A percentile compares a stretch with the other conserved stretches of the same genome.
Evolutionary conservation across 2,113 vertebrate species (phyloP).

Genomic region (Phrynosoma platyrhinos): DNA sequence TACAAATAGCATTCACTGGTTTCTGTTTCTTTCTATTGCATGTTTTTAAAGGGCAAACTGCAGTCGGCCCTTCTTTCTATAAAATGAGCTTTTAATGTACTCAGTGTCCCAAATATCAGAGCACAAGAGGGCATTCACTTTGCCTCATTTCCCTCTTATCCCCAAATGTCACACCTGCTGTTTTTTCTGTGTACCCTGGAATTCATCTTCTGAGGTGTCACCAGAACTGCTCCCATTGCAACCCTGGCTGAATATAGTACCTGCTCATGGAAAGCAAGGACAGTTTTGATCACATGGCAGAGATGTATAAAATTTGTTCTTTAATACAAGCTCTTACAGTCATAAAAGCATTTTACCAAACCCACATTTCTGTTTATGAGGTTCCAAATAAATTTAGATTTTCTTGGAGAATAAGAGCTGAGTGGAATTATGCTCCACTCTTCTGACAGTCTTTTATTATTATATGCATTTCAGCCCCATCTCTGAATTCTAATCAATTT

Average conservation of each 20-base stretch:
- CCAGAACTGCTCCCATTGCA: rapidly evolving
- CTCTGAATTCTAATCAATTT: not conserved
- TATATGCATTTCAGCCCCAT: not conserved
- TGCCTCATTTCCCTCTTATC: conserved; percentile 13
- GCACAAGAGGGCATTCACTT: conserved; percentile 22
- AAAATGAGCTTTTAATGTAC: conserved; percentile 41
- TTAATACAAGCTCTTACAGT: not conserved
- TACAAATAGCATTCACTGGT: not conserved
- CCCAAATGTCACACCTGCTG: rapidly evolving
- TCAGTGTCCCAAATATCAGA: rapidly evolving
- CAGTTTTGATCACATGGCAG: rapidly evolving
- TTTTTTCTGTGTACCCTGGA: not conserved
- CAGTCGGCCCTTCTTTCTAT: not conserved
- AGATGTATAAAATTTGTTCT: not conserved
- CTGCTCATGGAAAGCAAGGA: not conserved
- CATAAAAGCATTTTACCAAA: conserved; percentile 22
- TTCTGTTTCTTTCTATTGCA: not conserved
- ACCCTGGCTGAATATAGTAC: not conserved
- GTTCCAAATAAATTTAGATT: conserved; percentile 13
- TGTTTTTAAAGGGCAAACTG: conserved; percentile 2
- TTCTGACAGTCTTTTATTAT: not conserved
- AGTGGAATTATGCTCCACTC: not conserved
- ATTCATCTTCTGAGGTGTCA: conserved; percentile 4
- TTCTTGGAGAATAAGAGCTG: not conserved
- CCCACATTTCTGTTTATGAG: conserved; percentile 6